phyloP scores from a whole-genome alignment of 1,140 invertebrate genomes.

The Mactra quadrangularis region DNA sequence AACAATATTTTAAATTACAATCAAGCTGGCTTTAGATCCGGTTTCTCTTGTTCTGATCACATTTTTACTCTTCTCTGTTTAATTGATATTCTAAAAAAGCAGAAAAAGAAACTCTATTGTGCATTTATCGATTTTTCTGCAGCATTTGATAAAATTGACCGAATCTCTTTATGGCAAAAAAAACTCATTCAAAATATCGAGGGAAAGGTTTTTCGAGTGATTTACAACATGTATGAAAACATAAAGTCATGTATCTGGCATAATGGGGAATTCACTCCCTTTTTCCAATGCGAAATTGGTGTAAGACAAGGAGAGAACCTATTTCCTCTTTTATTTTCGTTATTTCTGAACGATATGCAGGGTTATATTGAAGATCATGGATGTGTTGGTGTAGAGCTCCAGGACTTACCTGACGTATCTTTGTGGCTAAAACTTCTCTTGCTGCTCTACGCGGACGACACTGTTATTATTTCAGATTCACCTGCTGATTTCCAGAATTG shows the following conservation, averaged over 20 bases:
- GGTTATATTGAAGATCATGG: neutral
- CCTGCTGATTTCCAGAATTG: conserved; percentile 14
- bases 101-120: conserved; percentile 38
- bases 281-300: conserved; percentile 41
- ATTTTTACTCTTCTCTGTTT: conserved; percentile 22
- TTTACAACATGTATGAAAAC: conserved; percentile 44
- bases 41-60: conserved; percentile 30
- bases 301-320: conserved; percentile 31
- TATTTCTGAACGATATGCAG: conserved; percentile 29
- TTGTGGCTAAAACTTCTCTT: conserved; percentile 12
- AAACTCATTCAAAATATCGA: conserved; percentile 17
- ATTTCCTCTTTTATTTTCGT: conserved; percentile 23
- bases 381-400: conserved; percentile 15
- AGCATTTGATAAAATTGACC: conserved; percentile 46
- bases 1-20: conserved; percentile 26
- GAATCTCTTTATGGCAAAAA: conserved; percentile 44
- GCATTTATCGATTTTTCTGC: conserved; percentile 41
- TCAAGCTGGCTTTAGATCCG: conserved; percentile 55
- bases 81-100: conserved; percentile 34
- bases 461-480: conserved; percentile 32
- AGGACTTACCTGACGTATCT: neutral
- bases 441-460: conserved; percentile 52
- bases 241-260: conserved; percentile 26
- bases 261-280: neutral
- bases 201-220: conserved; percentile 41